Evolutionary conservation across 1,140 invertebrate species (phyloP).

Genomic region (Brachionus angularis): DNA sequence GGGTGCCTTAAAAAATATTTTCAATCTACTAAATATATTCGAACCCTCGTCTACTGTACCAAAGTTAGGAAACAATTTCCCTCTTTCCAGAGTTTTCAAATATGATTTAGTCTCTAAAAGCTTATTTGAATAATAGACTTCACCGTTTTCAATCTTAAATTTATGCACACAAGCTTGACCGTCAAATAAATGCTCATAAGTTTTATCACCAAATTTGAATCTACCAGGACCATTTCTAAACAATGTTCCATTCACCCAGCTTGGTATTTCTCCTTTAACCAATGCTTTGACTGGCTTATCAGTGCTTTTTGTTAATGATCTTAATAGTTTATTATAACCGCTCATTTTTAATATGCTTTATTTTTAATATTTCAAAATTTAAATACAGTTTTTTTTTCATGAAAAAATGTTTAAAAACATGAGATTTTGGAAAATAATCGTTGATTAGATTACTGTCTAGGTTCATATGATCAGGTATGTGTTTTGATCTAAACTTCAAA

Average conservation of each 20-base stretch:
- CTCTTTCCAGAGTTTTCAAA: background rate
- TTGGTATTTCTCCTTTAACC: conserved; percentile 66
- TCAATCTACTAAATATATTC: conserved; percentile 45
- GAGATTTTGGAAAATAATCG: too few species aligned
- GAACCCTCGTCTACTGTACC: background rate
- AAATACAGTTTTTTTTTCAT: too few species aligned
- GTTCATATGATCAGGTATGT: too few species aligned
- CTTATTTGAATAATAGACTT: conserved; percentile 67
- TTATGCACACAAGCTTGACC: conserved; percentile 76
- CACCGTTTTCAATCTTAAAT: conserved; percentile 58
- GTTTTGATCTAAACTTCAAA: too few species aligned
- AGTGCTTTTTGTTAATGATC: conserved; percentile 23
- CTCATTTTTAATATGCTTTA: conserved; percentile 21
- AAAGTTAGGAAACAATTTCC: conserved; percentile 45
- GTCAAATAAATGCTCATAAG: conserved; percentile 77
- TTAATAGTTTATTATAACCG: conserved; percentile 8
- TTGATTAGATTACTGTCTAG: too few species aligned
- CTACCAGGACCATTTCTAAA: conserved; percentile 78
- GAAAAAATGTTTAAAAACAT: too few species aligned
- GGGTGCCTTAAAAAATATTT: conserved; percentile 47
- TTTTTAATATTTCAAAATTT: too few species aligned
- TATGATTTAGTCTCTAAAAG: conserved; percentile 58
- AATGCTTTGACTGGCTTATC: conserved; percentile 8
- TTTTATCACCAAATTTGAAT: conserved; percentile 66
- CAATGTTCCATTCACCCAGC: conserved; percentile 73